phyloP scores from a whole-genome alignment of 1,140 invertebrate genomes.

The Aleiodes sp. region DNA sequence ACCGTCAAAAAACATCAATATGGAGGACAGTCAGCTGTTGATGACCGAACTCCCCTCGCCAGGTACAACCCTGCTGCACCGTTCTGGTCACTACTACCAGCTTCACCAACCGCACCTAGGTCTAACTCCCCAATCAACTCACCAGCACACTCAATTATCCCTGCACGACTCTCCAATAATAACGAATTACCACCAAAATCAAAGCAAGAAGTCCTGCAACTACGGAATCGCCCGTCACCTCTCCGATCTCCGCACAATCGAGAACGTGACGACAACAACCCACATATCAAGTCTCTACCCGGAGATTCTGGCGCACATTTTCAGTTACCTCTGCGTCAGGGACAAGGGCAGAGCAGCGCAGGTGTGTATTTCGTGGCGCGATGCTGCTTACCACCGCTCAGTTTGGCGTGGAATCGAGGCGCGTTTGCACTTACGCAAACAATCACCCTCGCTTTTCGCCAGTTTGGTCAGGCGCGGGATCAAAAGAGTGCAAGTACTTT shows the following conservation, averaged over 20 bases:
- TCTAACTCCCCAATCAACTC: slow-evolving; percentile 26
- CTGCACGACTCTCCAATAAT: slow-evolving; percentile 26
- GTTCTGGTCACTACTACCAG: slow-evolving; percentile 60
- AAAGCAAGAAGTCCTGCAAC: slow-evolving; percentile 19
- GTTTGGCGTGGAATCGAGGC: slow-evolving; percentile 95
- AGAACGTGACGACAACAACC: slow-evolving; percentile 66
- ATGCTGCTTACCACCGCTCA: slow-evolving; percentile 88
- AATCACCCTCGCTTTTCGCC: slow-evolving; percentile 84
- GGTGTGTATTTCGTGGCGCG: slow-evolving; percentile 89
- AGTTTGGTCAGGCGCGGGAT: slow-evolving; percentile 89
- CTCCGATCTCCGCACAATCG: slow-evolving; percentile 8
- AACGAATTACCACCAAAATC: slow-evolving; percentile 17
- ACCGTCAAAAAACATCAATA: slow-evolving; percentile 32
- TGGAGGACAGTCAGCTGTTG: slow-evolving; percentile 61
- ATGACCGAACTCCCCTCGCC: slow-evolving; percentile 62
- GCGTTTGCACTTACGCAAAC: slow-evolving; percentile 84
- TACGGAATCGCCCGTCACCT: slow-evolving; percentile 29
- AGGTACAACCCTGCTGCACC: slow-evolving; percentile 48
- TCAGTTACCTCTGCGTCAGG: slow-evolving; percentile 86
- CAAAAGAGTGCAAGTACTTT: slow-evolving; percentile 87
- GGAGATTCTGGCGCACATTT: slow-evolving; percentile 91
- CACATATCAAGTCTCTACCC: slow-evolving; percentile 91
- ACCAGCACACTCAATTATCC: slow-evolving; percentile 31
- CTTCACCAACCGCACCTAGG: slow-evolving; percentile 62
- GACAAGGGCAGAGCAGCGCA: slow-evolving; percentile 91